Conservation (phyloP, 2,888 invertebrate genomes). For the Lymantria dispar region DNA sequence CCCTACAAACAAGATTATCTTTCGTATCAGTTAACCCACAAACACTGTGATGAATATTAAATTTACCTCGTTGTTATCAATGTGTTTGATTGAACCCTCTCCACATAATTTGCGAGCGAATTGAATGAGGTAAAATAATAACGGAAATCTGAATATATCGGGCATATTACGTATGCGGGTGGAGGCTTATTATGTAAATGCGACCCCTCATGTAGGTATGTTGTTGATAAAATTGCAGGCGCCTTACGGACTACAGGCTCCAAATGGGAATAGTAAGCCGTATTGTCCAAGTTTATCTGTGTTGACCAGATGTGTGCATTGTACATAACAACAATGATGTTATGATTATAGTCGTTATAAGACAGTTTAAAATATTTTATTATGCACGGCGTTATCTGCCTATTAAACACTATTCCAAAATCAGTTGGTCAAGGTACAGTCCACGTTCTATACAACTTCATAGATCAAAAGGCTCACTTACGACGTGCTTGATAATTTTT, state of each 20-base stretch:
- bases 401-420: too few species aligned
- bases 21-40: constrained; percentile 34
- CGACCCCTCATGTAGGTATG: constrained; percentile 55
- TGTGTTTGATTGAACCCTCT: constrained; percentile 50
- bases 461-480: too few species aligned
- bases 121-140: constrained; percentile 69
- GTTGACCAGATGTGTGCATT: constrained; percentile 17
- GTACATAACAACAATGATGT: too few species aligned
- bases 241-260: constrained; percentile 30
- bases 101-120: constrained; percentile 50
- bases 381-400: too few species aligned
- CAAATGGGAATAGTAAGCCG: constrained; percentile 22
- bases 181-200: constrained; percentile 69
- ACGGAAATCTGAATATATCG: constrained; percentile 64
- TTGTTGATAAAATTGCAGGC: constrained; percentile 65
- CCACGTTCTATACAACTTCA: too few species aligned
- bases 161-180: constrained; percentile 51
- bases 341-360: too few species aligned
- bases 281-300: constrained; percentile 26
- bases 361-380: too few species aligned
- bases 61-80: constrained; percentile 52
- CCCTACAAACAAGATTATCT: constrained; percentile 37
- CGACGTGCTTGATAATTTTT: too few species aligned
- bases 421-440: too few species aligned
- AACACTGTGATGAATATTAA: constrained; percentile 49